A percentile compares a stretch with the other conserved stretches of the same genome.
phyloP scores from a whole-genome alignment of 2,113 vertebrate genomes.

The Cisticola juncidis region DNA sequence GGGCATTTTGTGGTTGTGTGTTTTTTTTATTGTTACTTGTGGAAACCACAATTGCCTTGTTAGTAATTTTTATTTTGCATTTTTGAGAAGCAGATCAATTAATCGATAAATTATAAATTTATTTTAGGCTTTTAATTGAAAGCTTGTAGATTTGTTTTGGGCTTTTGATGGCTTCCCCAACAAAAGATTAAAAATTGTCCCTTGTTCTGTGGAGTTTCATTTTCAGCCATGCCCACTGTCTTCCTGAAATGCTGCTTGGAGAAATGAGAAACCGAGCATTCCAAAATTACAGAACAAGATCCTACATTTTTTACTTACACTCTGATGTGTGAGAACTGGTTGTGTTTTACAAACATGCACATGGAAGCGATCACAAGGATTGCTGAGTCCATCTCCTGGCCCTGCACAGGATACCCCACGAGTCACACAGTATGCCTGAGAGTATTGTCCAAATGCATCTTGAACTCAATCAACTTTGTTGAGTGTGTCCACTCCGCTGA shows the following conservation, averaged over 20 bases:
- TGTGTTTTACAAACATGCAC: not conserved
- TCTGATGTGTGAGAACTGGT: not conserved
- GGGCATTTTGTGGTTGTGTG: not conserved
- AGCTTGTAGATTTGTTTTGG: not conserved
- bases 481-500: not conserved
- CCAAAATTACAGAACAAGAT: not conserved
- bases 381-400: not conserved
- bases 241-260: not conserved
- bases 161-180: not conserved
- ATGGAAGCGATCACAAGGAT: not conserved
- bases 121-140: not conserved
- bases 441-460: not conserved
- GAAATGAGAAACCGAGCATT: not conserved
- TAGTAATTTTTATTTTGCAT: not conserved
- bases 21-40: not conserved
- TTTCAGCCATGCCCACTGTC: not conserved
- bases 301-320: not conserved
- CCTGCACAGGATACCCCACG: not conserved
- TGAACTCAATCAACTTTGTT: not conserved
- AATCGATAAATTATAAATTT: not conserved
- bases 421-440: not conserved
- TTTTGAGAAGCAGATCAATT: not conserved
- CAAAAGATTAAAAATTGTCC: not conserved
- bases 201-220: not conserved
- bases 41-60: not conserved